A percentile compares a stretch with the other conserved stretches of the same genome.
phyloP scores from a whole-genome alignment of 2,113 vertebrate species.

The Tachycineta bicolor region DNA sequence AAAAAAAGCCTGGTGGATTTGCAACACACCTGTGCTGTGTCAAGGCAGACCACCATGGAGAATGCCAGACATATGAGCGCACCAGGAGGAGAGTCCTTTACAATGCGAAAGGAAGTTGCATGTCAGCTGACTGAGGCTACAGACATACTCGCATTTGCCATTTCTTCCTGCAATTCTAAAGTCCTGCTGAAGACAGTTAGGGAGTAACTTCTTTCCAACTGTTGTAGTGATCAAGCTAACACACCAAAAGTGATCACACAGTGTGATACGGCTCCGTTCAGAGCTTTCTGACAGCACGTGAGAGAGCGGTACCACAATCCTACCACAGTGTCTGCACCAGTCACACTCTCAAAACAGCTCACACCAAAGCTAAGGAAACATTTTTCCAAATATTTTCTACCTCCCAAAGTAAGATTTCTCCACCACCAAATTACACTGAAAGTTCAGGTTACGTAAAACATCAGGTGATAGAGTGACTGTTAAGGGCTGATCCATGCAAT shows the following conservation, averaged over 20 bases:
- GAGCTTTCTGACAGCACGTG: background rate
- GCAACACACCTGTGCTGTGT: background rate
- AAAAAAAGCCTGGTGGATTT: background rate
- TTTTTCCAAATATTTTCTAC: background rate
- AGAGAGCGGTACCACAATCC: background rate
- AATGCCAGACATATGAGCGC: background rate
- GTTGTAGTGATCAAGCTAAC: background rate
- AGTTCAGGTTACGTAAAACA: background rate
- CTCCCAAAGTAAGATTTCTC: background rate
- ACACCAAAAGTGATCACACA: background rate
- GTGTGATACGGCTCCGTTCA: background rate
- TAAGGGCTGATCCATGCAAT: background rate
- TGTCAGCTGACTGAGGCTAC: background rate
- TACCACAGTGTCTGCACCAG: background rate
- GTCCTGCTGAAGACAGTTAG: background rate
- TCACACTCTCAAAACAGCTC: accelerated
- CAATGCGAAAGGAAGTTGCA: background rate
- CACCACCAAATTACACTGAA: background rate
- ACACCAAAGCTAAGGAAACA: background rate
- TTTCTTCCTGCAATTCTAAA: background rate
- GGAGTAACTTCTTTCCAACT: background rate
- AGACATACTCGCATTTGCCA: background rate
- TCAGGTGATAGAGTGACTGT: background rate
- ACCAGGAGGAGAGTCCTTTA: background rate
- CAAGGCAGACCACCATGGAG: background rate